Percentiles rank a stretch among this genome's conserved stretches.
These are phyloP conservation scores for Pachycephala philippinensis DNA, from an alignment of 2,113 vertebrate genomes.

Conservation along the genomic window DNA sequence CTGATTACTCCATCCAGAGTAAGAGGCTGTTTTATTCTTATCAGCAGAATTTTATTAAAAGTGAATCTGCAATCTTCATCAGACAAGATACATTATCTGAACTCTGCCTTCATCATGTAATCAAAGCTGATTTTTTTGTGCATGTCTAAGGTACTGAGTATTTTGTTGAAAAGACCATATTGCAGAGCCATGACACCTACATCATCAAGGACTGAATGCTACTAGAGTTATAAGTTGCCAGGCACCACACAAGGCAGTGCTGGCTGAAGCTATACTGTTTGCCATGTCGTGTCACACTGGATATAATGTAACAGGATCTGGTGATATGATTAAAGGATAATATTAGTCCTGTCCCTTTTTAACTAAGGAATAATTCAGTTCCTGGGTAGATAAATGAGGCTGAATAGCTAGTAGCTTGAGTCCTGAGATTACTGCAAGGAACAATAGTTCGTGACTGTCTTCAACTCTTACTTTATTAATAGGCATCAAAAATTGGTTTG, in stretches of 20 bases:
- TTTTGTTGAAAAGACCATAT: not conserved
- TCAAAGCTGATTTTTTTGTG: not conserved
- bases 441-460: not conserved
- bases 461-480: not conserved
- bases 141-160: not conserved
- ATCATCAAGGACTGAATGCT: not conserved
- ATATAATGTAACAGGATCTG: not conserved
- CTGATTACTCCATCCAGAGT: not conserved
- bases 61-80: not conserved
- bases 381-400: not conserved
- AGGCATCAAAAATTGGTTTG: not conserved
- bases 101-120: not conserved
- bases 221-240: not conserved
- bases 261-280: not conserved
- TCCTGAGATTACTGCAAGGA: not conserved
- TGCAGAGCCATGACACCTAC: not conserved
- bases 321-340: not conserved
- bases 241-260: not conserved
- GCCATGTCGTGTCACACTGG: not conserved
- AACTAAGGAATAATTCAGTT: not conserved
- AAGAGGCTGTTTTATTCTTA: not conserved
- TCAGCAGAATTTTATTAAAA: not conserved
- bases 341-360: not conserved
- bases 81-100: not conserved
- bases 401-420: not conserved